A percentile compares a stretch with the other conserved stretches of the same genome.
Evolutionary conservation across 2,888 invertebrate genomes (phyloP).

Genomic region (Magallana nippona): DNA sequence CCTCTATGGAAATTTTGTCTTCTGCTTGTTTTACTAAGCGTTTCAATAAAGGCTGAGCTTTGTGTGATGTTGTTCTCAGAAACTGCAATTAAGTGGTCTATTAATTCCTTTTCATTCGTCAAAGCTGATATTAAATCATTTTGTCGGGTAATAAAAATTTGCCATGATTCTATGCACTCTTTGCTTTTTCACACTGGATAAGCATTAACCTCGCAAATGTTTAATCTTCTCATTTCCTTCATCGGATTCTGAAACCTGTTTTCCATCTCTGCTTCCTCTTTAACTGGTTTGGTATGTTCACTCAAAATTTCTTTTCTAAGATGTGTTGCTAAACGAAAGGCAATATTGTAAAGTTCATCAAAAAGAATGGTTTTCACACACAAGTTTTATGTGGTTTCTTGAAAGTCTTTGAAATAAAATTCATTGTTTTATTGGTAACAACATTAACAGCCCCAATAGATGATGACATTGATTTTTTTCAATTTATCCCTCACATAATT

Average conservation of each 20-base stretch:
- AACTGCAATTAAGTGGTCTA: slow-evolving; percentile 9
- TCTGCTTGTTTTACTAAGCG: slow-evolving; percentile 36
- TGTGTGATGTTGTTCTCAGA: neutral
- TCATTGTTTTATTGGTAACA: slow-evolving; percentile 14
- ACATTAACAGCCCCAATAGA: slow-evolving; percentile 23
- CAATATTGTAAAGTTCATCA: slow-evolving; percentile 17
- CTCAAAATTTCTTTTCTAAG: slow-evolving; percentile 16
- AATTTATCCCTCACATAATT: neutral
- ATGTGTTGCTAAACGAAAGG: slow-evolving; percentile 14
- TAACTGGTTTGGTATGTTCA: neutral
- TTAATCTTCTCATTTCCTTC: slow-evolving; percentile 40
- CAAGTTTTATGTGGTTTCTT: slow-evolving; percentile 10
- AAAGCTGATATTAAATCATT: neutral
- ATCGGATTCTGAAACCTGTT: slow-evolving; percentile 41
- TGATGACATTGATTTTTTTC: neutral
- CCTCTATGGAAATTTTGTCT: slow-evolving; percentile 43
- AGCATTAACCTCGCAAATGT: slow-evolving; percentile 42
- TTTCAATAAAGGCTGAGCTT: neutral
- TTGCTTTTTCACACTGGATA: slow-evolving; percentile 34
- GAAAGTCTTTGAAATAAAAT: slow-evolving; percentile 7
- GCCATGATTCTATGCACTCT: slow-evolving; percentile 12
- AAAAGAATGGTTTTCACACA: neutral
- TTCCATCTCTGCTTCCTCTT: slow-evolving; percentile 14
- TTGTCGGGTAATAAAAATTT: slow-evolving; percentile 29
- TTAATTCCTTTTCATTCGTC: slow-evolving; percentile 17